Evolutionary conservation across 2,797 vertebrate genomes (phyloP), one percentile per base, ranked within the genome.

Genomic region (Oreochromis grahami): DNA sequence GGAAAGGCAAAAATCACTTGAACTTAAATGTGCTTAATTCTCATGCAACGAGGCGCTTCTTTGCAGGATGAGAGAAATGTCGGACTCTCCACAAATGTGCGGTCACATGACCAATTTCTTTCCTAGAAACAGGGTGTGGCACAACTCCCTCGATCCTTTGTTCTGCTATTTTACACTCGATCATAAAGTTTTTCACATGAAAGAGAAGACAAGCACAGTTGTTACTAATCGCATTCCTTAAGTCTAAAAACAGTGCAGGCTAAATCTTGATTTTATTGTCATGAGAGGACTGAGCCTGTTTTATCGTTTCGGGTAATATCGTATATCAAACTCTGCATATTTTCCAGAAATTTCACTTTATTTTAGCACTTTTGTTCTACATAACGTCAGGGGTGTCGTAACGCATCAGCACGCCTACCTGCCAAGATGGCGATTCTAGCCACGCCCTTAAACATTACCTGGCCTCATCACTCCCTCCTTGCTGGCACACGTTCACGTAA

Each of bases 381-480:
- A 21, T 0, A 5, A 72, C 14, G 14, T 70, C 65, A 3, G 65
- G 36, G 1, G 38, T 26, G 65, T 5, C 14, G 41, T 15, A 26
- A 70, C 21, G 65, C 8, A 6, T 2, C 8, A 0, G 3, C 65
- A 10, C 8, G 14, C 56, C 56, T 60, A 60, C 56, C 38, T 26
- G 84, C 7, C 58, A 76, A 88, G 56, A 92, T 86, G 79, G 81
- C 81, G 4, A 84, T 4, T 36, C 2, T 43, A 68, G 77, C 89
- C 93, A 86, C 92, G 85, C 93, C 93, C 15, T 70, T 12, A 72
- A 72, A 4, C 5, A 0, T 81, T 38, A 93, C 89, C 87, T 91
- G 87, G 1, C 1, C 6, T 10, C 1, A 8, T 3, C 74, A 2
- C 15, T 38, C 13, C 65, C 17, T 43, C 7, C 2, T 26, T 6